Base-by-base conservation (phyloP, 2,888 invertebrate genomes). In the Clitarchus hookeri region DNA sequence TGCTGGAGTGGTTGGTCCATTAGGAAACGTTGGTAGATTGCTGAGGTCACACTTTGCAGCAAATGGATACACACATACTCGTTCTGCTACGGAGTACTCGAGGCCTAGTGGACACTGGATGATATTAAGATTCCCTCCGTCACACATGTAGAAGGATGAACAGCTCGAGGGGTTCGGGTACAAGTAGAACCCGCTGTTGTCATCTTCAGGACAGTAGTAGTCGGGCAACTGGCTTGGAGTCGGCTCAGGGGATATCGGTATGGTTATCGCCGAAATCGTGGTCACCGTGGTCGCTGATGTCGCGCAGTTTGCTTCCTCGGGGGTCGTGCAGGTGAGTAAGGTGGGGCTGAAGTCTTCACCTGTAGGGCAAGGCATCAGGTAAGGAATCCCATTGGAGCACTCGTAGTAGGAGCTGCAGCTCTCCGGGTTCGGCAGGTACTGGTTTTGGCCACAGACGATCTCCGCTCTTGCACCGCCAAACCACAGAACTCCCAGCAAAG, bases 391-490 rank as follows among this genome's bases (percentile, higher is more conserved):
- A 78, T 84, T 84, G 78, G 48, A 54, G 25, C 86, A 86, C 44
- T 77, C 77, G 83, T 83, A 86, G 86, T 65, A 86, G 77, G 65
- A 54, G n/a, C 53, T 77, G 86, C 86, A 86, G 78, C 84, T 84
- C 44, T 65, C 19, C 3, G 83, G 54, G 84, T 86, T 84, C 9
- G 86, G 83, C n/a, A 82, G 48, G 13, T 65, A 44, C 44, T 65
- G 48, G 9, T 48, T 25, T 0, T 36, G 36, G 65, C 86, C 86
- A 23, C 82, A 82, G 19, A 27, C 27, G 19, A 82, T 27, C 16
- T 82, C 27, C 3, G 27, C 44, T 13, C 65, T 65, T 8, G 65
- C n/a, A 19, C 65, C 19, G 8, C 65, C 8, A n/a, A 65, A 19
- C 8, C n/a, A 23, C 65, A 65, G 23, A n/a, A 23, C 19, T 23